These are phyloP conservation scores for Pygocentrus nattereri DNA, from an alignment of 2,797 vertebrate genomes.

Conservation along the genomic window DNA sequence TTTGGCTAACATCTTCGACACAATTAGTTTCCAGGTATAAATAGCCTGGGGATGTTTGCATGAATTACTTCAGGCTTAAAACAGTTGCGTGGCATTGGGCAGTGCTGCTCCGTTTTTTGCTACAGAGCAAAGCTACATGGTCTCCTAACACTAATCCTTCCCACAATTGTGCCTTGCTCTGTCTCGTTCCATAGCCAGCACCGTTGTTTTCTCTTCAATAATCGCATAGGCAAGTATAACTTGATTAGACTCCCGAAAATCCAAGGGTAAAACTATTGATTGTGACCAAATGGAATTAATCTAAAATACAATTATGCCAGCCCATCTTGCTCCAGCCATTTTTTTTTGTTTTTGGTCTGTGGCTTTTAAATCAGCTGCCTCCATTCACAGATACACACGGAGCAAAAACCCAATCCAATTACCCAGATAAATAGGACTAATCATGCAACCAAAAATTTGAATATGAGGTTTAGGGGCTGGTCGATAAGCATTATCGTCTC, in stretches of 20 bases:
- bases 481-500: conserved; percentile 82
- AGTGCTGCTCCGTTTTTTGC: conserved; percentile 5
- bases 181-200: conserved; percentile 70
- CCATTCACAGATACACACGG: conserved; percentile 63
- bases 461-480: conserved; percentile 79
- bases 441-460: conserved; percentile 81
- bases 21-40: conserved; percentile 79
- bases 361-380: conserved; percentile 70
- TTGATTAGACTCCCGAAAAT: conserved; percentile 73
- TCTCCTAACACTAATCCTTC: conserved; percentile 76
- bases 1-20: conserved; percentile 78
- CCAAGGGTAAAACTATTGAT: conserved; percentile 78
- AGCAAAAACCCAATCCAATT: conserved; percentile 80
- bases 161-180: conserved; percentile 69
- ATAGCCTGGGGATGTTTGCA: conserved; percentile 78
- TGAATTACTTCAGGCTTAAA: conserved; percentile 72
- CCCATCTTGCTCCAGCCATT: conserved; percentile 69
- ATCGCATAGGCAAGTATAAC: conserved; percentile 75
- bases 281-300: conserved; percentile 81
- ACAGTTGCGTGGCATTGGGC: conserved; percentile 75
- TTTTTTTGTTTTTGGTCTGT: conserved; percentile 61
- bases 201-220: conserved; percentile 76
- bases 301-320: conserved; percentile 69
- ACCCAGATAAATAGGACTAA: conserved; percentile 86
- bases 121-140: conserved; percentile 56